A percentile compares a stretch with the other conserved stretches of the same genome.
Evolutionary conservation across 1,140 invertebrate genomes (phyloP).

Genomic region (Anadara kagoshimensis): DNA sequence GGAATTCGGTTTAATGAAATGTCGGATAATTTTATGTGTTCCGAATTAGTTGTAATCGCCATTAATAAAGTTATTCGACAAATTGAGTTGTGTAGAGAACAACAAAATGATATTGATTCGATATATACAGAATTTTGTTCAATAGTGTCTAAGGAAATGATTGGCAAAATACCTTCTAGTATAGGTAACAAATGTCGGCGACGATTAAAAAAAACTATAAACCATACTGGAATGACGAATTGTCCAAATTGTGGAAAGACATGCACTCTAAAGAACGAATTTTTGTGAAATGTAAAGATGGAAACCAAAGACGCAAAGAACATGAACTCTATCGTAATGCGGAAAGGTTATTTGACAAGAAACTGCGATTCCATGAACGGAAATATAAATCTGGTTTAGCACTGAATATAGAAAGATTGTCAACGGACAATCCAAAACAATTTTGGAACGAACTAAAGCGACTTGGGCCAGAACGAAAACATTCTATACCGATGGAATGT

Average conservation of each 20-base stretch:
- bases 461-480: too few species aligned
- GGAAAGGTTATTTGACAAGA: constrained; percentile 25
- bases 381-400: constrained; percentile 1
- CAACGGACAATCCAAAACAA: too few species aligned
- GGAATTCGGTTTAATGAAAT: not conserved
- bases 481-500: too few species aligned
- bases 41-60: not conserved
- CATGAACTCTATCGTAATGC: constrained; percentile 1
- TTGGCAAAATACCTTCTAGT: not conserved
- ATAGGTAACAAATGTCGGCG: not conserved
- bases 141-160: not conserved
- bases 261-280: constrained; percentile 7
- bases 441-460: too few species aligned
- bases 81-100: not conserved
- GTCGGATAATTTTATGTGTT: not conserved
- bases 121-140: not conserved
- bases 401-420: too few species aligned
- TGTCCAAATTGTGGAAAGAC: constrained; percentile 19
- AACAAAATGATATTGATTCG: not conserved
- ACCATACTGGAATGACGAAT: constrained; percentile 1
- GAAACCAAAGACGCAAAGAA: not conserved
- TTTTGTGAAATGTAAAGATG: constrained; percentile 11
- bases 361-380: constrained; percentile 12
- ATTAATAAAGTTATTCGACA: not conserved
- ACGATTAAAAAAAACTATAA: not conserved